Evolutionary conservation across 2,888 invertebrate genomes (phyloP).

Genomic region (Drosophila recens): DNA sequence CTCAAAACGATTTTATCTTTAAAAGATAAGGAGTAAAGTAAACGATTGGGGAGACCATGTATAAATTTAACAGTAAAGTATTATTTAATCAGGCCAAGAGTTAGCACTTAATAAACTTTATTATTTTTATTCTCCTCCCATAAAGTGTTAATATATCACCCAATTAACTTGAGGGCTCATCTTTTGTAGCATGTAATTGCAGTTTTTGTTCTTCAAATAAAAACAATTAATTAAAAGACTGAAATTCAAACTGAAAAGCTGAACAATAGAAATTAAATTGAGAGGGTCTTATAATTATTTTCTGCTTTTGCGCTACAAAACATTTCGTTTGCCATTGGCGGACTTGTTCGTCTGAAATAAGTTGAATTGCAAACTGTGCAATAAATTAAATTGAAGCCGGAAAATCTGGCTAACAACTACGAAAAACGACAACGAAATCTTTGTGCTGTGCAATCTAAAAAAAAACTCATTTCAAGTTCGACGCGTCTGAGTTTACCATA

Average conservation of each 20-base stretch:
- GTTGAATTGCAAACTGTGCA: slow-evolving; percentile 18
- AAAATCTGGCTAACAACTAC: slow-evolving; percentile 15
- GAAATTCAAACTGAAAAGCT: background rate
- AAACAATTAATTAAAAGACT: background rate
- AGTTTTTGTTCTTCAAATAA: background rate
- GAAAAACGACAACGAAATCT: slow-evolving; percentile 8
- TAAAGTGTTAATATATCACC: background rate
- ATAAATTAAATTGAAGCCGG: slow-evolving; percentile 12
- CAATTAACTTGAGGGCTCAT: background rate
- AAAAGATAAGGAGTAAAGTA: background rate
- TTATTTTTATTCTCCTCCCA: background rate
- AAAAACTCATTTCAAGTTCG: slow-evolving; percentile 53
- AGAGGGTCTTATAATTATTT: slow-evolving; percentile 1
- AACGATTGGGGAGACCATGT: background rate
- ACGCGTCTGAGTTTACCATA: slow-evolving; percentile 25
- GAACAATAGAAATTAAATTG: background rate
- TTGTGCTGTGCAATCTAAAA: slow-evolving; percentile 6
- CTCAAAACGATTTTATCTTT: background rate
- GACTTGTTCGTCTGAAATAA: slow-evolving; percentile 2
- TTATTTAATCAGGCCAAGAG: background rate
- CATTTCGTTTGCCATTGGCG: background rate
- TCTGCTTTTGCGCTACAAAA: background rate
- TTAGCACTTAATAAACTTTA: background rate
- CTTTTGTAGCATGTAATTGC: background rate
- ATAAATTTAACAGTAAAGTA: background rate